Conservation (phyloP, 2,113 vertebrate species). For the Mungos mungo region DNA sequence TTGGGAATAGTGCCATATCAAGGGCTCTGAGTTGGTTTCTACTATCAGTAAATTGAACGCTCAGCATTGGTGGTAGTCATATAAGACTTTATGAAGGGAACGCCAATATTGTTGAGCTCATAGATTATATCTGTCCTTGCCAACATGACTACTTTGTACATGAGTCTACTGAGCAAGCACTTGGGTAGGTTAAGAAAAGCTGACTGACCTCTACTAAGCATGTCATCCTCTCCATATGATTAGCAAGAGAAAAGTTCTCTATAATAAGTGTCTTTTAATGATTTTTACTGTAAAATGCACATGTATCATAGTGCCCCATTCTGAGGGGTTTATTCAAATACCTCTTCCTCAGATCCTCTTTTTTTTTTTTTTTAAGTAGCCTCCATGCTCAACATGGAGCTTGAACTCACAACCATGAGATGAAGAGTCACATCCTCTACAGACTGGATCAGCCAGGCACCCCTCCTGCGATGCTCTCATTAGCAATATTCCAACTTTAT, state of each 20-base stretch:
- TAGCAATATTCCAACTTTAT: neutral
- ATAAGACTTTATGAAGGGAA: neutral
- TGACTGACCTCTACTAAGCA: neutral
- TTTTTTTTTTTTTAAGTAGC: neutral
- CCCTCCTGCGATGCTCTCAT: neutral
- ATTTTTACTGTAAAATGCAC: neutral
- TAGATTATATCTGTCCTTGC: neutral
- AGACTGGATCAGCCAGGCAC: neutral
- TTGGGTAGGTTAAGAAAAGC: neutral
- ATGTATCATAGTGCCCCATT: neutral
- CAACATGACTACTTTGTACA: neutral
- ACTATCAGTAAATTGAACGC: neutral
- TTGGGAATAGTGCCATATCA: neutral
- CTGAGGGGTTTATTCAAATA: neutral
- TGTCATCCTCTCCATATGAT: neutral
- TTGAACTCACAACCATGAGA: neutral
- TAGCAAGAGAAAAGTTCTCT: neutral
- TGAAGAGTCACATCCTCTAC: neutral
- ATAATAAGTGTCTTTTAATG: neutral
- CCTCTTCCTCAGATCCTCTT: neutral
- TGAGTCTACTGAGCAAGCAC: neutral
- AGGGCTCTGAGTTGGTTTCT: neutral
- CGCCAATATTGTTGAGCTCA: neutral
- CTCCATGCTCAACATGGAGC: neutral
- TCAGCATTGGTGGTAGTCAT: neutral